phyloP scores from a whole-genome alignment of 2,797 vertebrate genomes.

The Arctocebus calabarensis region DNA sequence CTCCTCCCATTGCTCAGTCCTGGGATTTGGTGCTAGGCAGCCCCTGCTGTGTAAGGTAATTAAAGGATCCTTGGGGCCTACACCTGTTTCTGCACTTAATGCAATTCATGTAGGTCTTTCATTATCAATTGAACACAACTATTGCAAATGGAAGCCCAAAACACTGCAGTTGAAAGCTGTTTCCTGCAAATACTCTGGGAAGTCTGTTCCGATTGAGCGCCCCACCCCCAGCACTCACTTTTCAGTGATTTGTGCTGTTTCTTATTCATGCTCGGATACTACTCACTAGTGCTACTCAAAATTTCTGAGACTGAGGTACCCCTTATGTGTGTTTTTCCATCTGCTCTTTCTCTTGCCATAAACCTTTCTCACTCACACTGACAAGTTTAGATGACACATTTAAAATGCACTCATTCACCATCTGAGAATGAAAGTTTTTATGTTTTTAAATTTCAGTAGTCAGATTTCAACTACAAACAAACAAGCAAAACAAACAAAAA shows the following conservation, averaged over 20 bases:
- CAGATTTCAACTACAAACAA: background rate
- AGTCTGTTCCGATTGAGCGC: background rate
- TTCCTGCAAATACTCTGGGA: no score
- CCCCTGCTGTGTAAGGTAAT: constrained; percentile 73
- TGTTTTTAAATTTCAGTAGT: constrained; percentile 4
- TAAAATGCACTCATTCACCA: constrained; percentile 14
- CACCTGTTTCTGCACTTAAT: constrained; percentile 70
- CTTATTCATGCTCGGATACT: background rate
- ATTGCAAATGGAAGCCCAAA: background rate
- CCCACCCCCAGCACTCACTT: background rate
- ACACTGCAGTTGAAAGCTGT: background rate
- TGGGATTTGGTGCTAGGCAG: constrained; percentile 62
- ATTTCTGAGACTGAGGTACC: background rate
- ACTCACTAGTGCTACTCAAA: background rate
- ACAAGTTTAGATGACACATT: background rate
- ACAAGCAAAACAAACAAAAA: constrained; percentile 7
- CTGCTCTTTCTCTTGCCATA: background rate
- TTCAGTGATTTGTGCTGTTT: background rate
- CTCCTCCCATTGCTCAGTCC: constrained; percentile 63
- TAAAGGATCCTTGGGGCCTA: constrained; percentile 68
- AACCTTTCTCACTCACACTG: background rate
- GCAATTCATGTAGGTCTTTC: constrained; percentile 40
- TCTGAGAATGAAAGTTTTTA: background rate
- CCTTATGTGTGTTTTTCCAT: background rate
- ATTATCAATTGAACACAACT: background rate